Conservation (phyloP, 2,113 vertebrate genomes). For the Empidonax traillii region DNA sequence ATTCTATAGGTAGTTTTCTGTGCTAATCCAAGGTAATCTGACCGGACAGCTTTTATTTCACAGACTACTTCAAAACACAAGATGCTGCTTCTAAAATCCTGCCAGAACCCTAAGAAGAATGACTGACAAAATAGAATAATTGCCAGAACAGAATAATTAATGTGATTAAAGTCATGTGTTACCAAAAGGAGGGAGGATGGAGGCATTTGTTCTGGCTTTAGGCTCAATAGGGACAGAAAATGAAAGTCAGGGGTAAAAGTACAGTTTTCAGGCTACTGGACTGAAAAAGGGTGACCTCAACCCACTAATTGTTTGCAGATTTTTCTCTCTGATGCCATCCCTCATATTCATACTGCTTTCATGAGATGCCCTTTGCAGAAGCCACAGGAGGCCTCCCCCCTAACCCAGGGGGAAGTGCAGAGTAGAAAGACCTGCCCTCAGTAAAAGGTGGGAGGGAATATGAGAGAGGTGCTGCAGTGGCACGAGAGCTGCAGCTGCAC, state of each 20-base stretch:
- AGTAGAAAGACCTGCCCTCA: neutral
- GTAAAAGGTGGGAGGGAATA: neutral
- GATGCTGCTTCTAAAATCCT: constrained; percentile 8
- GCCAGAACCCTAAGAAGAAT: neutral
- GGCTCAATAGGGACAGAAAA: neutral
- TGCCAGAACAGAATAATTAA: constrained; percentile 14
- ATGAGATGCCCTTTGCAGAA: neutral
- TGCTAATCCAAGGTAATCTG: constrained; percentile 26
- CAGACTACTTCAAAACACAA: neutral
- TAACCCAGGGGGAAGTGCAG: neutral
- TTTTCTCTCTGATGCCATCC: neutral
- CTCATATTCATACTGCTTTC: neutral
- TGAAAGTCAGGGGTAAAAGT: neutral
- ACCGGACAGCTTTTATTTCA: constrained; percentile 25
- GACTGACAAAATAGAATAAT: neutral
- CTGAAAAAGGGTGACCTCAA: neutral
- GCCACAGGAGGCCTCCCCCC: neutral
- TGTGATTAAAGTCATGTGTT: neutral
- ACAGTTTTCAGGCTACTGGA: neutral
- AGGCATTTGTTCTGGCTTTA: neutral
- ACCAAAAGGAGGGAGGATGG: neutral
- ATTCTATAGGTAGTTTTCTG: constrained; percentile 23
- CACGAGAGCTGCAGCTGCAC: neutral
- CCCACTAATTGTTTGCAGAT: neutral
- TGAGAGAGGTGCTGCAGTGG: neutral